phyloP scores from a whole-genome alignment of 2,113 vertebrate genomes.

The Atlantisia rogersi region DNA sequence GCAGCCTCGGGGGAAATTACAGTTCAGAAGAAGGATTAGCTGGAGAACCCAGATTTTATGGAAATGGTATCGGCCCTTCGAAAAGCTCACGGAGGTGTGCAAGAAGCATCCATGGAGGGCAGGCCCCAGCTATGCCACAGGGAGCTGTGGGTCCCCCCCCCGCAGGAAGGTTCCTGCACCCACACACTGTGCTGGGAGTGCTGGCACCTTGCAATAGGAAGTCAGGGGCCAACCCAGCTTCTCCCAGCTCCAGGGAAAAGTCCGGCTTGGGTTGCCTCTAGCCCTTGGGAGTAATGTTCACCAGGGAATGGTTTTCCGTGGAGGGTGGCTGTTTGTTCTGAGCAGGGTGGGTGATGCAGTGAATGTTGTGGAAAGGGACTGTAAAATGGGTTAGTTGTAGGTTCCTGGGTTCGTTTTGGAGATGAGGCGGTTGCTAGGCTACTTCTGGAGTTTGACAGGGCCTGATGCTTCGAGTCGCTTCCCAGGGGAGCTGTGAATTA shows the following conservation, averaged over 20 bases:
- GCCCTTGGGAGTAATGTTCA: neutral
- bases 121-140: neutral
- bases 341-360: neutral
- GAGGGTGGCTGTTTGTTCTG: neutral
- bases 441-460: constrained; percentile 71
- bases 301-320: neutral
- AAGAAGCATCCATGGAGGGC: neutral
- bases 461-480: constrained; percentile 52
- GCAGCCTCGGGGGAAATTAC: constrained; percentile 79
- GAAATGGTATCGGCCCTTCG: constrained; percentile 34
- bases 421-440: constrained; percentile 68
- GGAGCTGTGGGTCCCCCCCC: accelerated
- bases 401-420: constrained; percentile 34
- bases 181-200: neutral
- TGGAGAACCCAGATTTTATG: constrained; percentile 72
- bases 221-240: neutral
- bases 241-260: neutral
- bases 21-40: constrained; percentile 77
- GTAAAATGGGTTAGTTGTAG: constrained; percentile 55
- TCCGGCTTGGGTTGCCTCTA: accelerated
- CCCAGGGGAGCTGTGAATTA: constrained; percentile 71
- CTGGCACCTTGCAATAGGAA: neutral
- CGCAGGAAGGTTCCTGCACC: accelerated
- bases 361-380: constrained; percentile 31
- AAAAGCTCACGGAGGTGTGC: neutral